Conservation (phyloP, 2,113 vertebrate genomes). For the Hymenochirus boettgeri region DNA sequence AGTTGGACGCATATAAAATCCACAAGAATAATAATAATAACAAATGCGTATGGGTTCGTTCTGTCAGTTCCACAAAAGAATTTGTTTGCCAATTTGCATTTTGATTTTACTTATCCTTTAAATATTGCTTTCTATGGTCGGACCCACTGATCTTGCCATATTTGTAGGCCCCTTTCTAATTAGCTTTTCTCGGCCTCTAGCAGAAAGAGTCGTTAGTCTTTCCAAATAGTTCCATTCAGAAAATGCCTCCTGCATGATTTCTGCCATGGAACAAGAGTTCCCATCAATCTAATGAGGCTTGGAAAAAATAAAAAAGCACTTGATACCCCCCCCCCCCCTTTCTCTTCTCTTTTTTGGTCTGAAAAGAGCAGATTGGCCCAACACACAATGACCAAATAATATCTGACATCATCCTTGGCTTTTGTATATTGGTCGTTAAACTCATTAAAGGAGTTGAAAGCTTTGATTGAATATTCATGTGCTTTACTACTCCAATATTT, state of each 20-base stretch:
- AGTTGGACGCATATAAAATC: too few species aligned
- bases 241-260: constrained; percentile 40
- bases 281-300: constrained; percentile 30
- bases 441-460: not conserved
- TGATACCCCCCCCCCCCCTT: constrained; percentile 7
- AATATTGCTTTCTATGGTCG: too few species aligned
- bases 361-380: constrained; percentile 21
- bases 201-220: constrained; percentile 20
- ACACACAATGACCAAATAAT: constrained; percentile 36
- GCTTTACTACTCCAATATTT: too few species aligned
- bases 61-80: too few species aligned
- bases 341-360: constrained; percentile 8
- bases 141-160: too few species aligned
- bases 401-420: constrained; percentile 36
- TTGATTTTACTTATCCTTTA: too few species aligned
- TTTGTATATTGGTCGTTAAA: constrained; percentile 5
- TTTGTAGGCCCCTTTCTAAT: constrained; percentile 9
- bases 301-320: constrained; percentile 12
- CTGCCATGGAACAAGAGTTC: constrained; percentile 10
- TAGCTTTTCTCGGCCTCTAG: constrained; percentile 8
- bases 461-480: too few species aligned
- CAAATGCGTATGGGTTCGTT: too few species aligned
- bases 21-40: too few species aligned
- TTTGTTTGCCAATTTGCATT: too few species aligned
- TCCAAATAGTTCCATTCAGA: constrained; percentile 9